These are phyloP conservation scores for Oligia strigilis DNA, from an alignment of 2,888 invertebrate species.

Conservation along the genomic window DNA sequence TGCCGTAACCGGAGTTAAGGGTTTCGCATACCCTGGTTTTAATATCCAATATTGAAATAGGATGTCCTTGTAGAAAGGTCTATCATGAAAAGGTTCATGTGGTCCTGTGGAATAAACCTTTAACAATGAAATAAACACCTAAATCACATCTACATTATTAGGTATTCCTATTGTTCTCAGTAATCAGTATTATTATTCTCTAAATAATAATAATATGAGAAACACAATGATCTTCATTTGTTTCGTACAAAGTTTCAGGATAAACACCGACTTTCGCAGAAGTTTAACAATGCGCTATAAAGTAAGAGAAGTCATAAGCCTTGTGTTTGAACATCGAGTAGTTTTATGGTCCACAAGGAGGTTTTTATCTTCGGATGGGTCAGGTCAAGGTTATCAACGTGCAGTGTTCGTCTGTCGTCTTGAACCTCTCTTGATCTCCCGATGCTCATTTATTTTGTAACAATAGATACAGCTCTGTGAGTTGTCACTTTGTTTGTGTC, in stretches of 20 bases:
- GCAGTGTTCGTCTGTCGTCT: neutral
- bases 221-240: conserved; percentile 9
- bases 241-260: conserved; percentile 33
- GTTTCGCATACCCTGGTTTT: conserved; percentile 3
- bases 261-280: conserved; percentile 24
- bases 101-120: neutral
- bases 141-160: neutral
- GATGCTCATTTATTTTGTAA: conserved; percentile 5
- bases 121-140: neutral
- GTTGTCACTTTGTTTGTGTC: conserved; percentile 10
- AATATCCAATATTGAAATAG: conserved; percentile 7
- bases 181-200: neutral
- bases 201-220: neutral
- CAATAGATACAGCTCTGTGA: neutral
- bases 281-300: conserved; percentile 52
- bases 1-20: conserved; percentile 28
- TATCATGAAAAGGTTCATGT: too few relatives aligned
- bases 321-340: conserved; percentile 34
- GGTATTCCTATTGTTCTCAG: conserved; percentile 7
- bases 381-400: conserved; percentile 62
- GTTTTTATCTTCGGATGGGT: conserved; percentile 50
- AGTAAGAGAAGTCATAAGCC: conserved; percentile 33
- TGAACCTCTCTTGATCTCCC: neutral
- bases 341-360: conserved; percentile 27
- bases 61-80: neutral